These are phyloP conservation scores for Pogoniulus pusillus DNA, from an alignment of 2,797 vertebrate species.

Conservation along the genomic window DNA sequence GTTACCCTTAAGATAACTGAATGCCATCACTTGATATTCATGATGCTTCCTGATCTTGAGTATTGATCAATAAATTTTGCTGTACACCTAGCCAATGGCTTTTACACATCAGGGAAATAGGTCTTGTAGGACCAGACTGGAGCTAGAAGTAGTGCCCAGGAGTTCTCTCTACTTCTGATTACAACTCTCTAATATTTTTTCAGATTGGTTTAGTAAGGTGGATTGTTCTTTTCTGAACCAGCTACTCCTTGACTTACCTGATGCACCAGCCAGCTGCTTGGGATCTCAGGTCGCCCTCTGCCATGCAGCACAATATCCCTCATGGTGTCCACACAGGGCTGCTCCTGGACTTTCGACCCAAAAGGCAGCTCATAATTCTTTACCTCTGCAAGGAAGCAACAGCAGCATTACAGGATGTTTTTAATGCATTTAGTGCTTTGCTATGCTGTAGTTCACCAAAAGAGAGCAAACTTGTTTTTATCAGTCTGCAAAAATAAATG, in stretches of 20 bases:
- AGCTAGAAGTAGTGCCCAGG: background rate
- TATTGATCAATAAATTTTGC: background rate
- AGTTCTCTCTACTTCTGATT: background rate
- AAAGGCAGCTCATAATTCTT: constrained; percentile 88
- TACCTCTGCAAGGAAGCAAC: constrained; percentile 76
- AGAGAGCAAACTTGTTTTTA: background rate
- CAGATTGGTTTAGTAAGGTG: background rate
- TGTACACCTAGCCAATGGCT: background rate
- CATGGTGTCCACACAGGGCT: constrained; percentile 92
- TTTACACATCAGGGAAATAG: background rate
- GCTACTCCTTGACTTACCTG: constrained; percentile 71
- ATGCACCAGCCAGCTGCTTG: constrained; percentile 82
- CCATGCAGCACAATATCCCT: constrained; percentile 88
- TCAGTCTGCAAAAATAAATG: background rate
- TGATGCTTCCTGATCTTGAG: background rate
- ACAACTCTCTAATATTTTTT: background rate
- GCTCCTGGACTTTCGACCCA: constrained; percentile 86
- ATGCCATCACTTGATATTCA: background rate
- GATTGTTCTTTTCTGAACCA: background rate
- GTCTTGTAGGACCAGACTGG: background rate
- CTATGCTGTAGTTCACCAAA: background rate
- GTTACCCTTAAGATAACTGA: background rate
- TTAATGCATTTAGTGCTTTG: background rate
- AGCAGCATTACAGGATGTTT: background rate
- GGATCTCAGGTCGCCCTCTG: constrained; percentile 87